Evolutionary conservation across 2,113 vertebrate genomes (phyloP), one percentile per base, ranked within the genome.

Genomic region (Sceloporus undulatus): DNA sequence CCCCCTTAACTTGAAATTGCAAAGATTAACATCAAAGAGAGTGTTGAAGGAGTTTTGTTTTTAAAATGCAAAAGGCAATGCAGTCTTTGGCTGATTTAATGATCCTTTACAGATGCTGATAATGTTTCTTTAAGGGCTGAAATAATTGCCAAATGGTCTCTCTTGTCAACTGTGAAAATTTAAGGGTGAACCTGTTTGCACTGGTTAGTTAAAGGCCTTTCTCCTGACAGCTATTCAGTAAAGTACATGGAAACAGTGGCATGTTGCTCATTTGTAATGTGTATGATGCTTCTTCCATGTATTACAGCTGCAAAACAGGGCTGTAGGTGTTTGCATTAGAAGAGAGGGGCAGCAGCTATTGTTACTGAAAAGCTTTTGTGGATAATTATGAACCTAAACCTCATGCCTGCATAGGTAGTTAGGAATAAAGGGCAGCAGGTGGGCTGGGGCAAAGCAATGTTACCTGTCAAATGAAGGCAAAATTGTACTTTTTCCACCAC

Each of bases 151-250:
- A 76, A 92, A 86, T 83, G 0, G 0, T 23, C 48, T 87, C 84
- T 81, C 34, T 85, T 0, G 0, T 89, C 71, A 92, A 77, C 82
- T 81, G 82, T 90, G 90, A 88, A 84, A 80, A 89, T 91, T 87
- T 91, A 91, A 93, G 88, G 71, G 87, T 38, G 76, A 91, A 90
- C 70, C 66, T 88, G 5, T 87, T 91, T 73, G 80, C 84, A 79
- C 19, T 56, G 11, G 2, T 71, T 84, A 59, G 76, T 89, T 82
- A 73, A 86, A 89, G 85, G 74, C 14, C 71, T 90, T 94, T 54
- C 56, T 90, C 75, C 86, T 76, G 70, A 75, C 79, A 74, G 16
- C 0, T 29, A 2, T 14, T 82, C 48, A 29, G 89, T 68, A 68
- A 82, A 38, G 85, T n/a, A 48, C 59, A 65, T 79, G 2, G 18